A percentile compares a stretch with the other conserved stretches of the same genome.
Conservation (phyloP, 2,797 vertebrate species). For the Sternotherus odoratus region DNA sequence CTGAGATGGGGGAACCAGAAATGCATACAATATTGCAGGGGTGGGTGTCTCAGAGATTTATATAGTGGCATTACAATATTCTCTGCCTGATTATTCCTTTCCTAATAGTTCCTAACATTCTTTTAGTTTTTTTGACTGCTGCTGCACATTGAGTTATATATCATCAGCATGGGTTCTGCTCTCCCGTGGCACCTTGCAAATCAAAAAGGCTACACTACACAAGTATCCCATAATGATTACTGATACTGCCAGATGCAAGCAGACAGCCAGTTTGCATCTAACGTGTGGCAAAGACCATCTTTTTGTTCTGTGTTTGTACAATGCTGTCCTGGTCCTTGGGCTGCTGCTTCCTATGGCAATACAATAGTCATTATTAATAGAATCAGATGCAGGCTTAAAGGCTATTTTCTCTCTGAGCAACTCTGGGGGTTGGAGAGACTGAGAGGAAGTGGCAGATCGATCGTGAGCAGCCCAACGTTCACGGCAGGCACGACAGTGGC, state of each 20-base stretch:
- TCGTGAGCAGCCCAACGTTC: not conserved
- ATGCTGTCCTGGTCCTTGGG: not conserved
- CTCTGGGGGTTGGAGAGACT: not conserved
- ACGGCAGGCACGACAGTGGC: not conserved
- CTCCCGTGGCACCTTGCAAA: not conserved
- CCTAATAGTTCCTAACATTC: not conserved
- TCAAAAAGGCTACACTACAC: not conserved
- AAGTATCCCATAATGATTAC: not conserved
- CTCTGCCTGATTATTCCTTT: not conserved
- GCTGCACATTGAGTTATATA: not conserved
- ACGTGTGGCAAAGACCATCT: not conserved
- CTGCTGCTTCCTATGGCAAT: not conserved
- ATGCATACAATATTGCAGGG: not conserved
- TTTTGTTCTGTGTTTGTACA: not conserved
- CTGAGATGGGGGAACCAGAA: not conserved
- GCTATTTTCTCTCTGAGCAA: not conserved
- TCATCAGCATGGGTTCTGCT: not conserved
- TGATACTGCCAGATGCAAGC: not conserved
- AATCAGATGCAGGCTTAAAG: not conserved
- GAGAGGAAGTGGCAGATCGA: not conserved
- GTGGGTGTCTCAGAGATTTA: not conserved
- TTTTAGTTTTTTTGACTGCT: not conserved
- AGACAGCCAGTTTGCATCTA: not conserved
- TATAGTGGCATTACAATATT: not conserved
- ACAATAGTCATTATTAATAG: not conserved